Evolutionary conservation across 1,140 invertebrate species (phyloP), one percentile per base, ranked within the genome.

Genomic region (Pemphigus obesinymphae): DNA sequence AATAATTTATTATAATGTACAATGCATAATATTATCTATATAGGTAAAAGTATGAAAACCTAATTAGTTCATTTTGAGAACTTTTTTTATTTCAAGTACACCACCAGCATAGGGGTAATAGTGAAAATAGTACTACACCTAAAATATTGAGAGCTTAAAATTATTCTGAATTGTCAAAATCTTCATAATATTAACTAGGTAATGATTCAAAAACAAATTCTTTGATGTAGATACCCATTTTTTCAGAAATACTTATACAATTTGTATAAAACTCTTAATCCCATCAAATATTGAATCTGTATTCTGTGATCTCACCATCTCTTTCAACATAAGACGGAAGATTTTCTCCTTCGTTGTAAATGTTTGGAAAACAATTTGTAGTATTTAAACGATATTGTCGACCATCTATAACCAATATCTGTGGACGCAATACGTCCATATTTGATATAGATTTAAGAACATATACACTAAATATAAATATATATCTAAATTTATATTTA

Each of bases 301-400:
- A n/a, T n/a, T n/a, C 15, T 3, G 17, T 8, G 23, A 20, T 63
- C 55, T 61, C 5, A 80, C 76, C 76, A 45, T 80, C 55, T 43
- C 23, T 61, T 63, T 80, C 76, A 4, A 80, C 26, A 43, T 80
- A 80, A 6, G 76, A 20, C 0, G 76, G 37, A 4, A 80, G 76
- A n/a, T 20, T 11, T 43, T 61, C 31, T 0, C 37, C 20, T 63
- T 63, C 76, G 45, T 15, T 17, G n/a, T 23, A 20, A 26, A 63
- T 40, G 17, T 15, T 10, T 43, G 26, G n/a, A 37, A 2, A 37
- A 76, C 20, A 55, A 80, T 80, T 40, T 0, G 13, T 26, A 17
- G 55, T 80, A 31, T 80, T 80, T 26, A 80, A 43, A n/a, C 76
- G 50, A 61, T 80, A 80, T 29, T 45, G 26, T 15, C 76, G 76